These are phyloP conservation scores for Allobates femoralis DNA, from an alignment of 2,797 vertebrate genomes.

Conservation along the genomic window DNA sequence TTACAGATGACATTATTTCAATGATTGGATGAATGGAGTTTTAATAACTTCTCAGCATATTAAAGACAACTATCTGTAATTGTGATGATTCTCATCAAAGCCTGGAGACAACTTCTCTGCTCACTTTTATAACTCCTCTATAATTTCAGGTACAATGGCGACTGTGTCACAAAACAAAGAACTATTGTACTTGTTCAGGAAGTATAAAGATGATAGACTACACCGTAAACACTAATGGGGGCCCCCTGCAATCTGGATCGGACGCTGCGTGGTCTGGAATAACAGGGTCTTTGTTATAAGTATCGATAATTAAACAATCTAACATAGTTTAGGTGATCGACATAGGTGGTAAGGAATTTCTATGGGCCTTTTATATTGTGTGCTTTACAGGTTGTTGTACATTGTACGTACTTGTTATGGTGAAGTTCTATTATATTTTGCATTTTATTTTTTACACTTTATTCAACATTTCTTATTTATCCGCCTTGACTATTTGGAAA, in stretches of 20 bases:
- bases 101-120: too few species aligned
- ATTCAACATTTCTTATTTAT: neutral
- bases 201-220: neutral
- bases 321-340: neutral
- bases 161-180: neutral
- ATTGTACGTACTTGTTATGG: too few species aligned
- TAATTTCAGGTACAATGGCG: neutral
- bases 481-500: too few species aligned
- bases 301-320: neutral
- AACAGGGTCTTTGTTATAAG: neutral
- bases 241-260: neutral
- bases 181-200: slow-evolving; percentile 12
- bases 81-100: neutral
- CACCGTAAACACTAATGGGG: neutral
- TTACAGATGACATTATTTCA: neutral
- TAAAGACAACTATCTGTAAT: neutral
- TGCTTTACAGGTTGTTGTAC: neutral
- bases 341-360: neutral
- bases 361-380: neutral
- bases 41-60: neutral
- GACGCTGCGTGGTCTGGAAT: neutral
- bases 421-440: neutral
- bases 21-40: neutral
- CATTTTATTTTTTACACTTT: neutral
- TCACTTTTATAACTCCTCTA: neutral